These are phyloP conservation scores for Trissolcus japonicus DNA, from an alignment of 2,888 invertebrate genomes.

Conservation along the genomic window DNA sequence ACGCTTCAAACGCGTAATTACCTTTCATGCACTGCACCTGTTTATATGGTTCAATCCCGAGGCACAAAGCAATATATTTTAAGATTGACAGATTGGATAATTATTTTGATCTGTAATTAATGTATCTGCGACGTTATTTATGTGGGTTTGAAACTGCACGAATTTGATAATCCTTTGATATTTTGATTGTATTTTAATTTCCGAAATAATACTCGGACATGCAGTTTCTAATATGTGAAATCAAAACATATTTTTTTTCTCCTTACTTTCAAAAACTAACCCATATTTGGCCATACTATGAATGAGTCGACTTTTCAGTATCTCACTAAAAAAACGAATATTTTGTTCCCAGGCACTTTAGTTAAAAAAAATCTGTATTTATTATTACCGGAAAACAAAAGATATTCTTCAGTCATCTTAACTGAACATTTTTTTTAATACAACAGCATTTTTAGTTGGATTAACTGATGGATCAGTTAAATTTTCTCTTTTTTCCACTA, in stretches of 20 bases:
- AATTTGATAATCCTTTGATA: no score
- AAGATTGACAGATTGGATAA: slow-evolving; percentile 51
- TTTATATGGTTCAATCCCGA: slow-evolving; percentile 16
- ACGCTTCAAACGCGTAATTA: slow-evolving; percentile 45
- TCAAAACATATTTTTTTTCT: not conserved
- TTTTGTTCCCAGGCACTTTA: no score
- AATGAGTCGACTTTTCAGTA: not conserved
- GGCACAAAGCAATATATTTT: slow-evolving; percentile 39
- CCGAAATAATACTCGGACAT: slow-evolving; percentile 4
- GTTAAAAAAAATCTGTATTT: no score
- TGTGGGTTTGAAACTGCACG: not conserved
- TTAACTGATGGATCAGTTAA: no score
- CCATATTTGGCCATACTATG: not conserved
- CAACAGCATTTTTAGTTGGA: no score
- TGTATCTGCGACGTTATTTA: slow-evolving; percentile 31
- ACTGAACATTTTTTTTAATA: no score
- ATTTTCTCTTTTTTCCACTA: no score
- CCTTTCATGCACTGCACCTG: slow-evolving; percentile 18
- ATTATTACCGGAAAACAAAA: no score
- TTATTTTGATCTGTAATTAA: slow-evolving; percentile 52
- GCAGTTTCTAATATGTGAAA: slow-evolving; percentile 7
- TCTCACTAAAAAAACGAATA: no score
- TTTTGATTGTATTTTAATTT: not conserved
- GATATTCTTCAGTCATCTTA: no score
- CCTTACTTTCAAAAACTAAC: slow-evolving; percentile 11